phyloP scores from a whole-genome alignment of 2,113 vertebrate genomes.

The Casuarius casuarius region DNA sequence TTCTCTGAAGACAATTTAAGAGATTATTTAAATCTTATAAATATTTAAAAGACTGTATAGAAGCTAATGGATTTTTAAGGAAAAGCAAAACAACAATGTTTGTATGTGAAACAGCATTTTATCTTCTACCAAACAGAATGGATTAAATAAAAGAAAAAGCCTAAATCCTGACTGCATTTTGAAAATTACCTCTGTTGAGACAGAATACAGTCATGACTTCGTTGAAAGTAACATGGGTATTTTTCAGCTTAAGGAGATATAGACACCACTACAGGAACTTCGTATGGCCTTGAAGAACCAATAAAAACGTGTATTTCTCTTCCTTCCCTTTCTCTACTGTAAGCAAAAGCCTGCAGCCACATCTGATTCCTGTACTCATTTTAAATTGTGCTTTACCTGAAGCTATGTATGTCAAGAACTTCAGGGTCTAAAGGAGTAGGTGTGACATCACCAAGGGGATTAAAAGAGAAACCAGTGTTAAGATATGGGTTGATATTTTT shows the following conservation, averaged over 20 bases:
- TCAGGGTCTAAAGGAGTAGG: background rate
- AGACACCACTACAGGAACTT: background rate
- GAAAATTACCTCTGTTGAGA: background rate
- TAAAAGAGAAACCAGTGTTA: background rate
- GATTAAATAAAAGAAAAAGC: background rate
- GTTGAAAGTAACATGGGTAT: background rate
- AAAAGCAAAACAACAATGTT: background rate
- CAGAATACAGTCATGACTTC: background rate
- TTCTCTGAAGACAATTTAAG: slow-evolving; percentile 31
- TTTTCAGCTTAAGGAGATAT: background rate
- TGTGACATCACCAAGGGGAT: background rate
- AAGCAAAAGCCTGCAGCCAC: background rate
- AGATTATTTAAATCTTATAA: slow-evolving; percentile 43
- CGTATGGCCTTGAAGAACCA: fast-evolving
- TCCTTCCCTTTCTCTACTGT: background rate
- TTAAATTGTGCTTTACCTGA: background rate
- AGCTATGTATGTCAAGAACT: background rate
- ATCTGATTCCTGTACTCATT: background rate
- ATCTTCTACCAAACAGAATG: background rate
- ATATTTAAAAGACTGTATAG: slow-evolving; percentile 20
- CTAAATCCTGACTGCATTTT: background rate
- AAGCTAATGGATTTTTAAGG: slow-evolving; percentile 31
- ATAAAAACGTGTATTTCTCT: background rate
- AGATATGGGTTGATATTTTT: background rate
- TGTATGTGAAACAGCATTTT: slow-evolving; percentile 9